phyloP scores from a whole-genome alignment of 1,140 invertebrate species.

The Sipha flava region DNA sequence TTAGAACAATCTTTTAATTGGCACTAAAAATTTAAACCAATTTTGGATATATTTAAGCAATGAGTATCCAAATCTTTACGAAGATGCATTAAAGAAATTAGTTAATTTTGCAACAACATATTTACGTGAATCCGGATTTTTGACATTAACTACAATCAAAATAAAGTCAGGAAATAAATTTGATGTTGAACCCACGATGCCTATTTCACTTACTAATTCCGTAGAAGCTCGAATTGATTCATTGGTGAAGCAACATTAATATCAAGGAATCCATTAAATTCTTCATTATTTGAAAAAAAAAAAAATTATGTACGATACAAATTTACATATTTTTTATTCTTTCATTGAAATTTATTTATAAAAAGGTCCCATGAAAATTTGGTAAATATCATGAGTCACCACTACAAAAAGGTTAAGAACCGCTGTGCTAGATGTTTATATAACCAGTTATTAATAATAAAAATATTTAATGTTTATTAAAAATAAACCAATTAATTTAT shows the following conservation, averaged over 20 bases:
- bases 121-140: neutral
- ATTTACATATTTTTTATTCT: neutral
- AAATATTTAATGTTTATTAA: too few relatives aligned
- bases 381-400: neutral
- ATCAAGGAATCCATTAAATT: neutral
- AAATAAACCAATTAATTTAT: too few relatives aligned
- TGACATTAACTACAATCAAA: neutral
- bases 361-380: neutral
- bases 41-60: neutral
- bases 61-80: neutral
- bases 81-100: neutral
- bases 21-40: neutral
- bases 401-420: too few relatives aligned
- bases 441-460: too few relatives aligned
- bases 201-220: neutral
- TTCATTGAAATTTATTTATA: neutral
- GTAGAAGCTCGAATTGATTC: neutral
- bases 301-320: neutral
- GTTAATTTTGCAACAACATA: neutral
- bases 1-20: neutral
- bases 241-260: neutral
- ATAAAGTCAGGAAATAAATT: neutral
- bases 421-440: too few relatives aligned
- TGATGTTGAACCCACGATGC: neutral
- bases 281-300: neutral